phyloP scores from a whole-genome alignment of 2,113 vertebrate genomes.

The Emydura subglobosa region DNA sequence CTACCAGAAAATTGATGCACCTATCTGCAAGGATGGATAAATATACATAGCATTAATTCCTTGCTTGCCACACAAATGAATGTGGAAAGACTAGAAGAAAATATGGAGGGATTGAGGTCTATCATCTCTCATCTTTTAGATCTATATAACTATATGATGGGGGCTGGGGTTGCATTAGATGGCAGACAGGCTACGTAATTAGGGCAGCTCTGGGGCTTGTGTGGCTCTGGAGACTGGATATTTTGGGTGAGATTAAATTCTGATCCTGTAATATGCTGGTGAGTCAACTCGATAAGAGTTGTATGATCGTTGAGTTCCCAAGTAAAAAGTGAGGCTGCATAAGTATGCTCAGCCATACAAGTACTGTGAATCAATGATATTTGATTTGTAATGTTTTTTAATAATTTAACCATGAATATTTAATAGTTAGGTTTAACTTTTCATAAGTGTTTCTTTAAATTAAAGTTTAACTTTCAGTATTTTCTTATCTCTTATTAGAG shows the following conservation, averaged over 20 bases:
- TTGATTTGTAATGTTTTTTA: conserved; percentile 55
- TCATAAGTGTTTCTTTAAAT: conserved; percentile 67
- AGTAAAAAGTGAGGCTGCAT: background rate
- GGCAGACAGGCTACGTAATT: background rate
- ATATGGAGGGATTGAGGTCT: background rate
- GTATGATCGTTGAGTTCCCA: background rate
- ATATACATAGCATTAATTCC: conserved; percentile 57
- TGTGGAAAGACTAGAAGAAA: conserved; percentile 33
- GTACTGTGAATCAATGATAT: conserved; percentile 31
- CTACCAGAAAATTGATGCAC: conserved; percentile 46
- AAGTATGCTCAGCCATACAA: background rate
- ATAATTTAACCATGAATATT: conserved; percentile 76
- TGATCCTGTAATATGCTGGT: background rate
- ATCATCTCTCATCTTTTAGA: background rate
- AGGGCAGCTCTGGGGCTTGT: background rate
- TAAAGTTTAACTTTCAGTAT: conserved; percentile 62
- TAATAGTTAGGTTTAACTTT: conserved; percentile 65
- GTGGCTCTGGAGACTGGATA: background rate
- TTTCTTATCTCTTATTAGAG: conserved; percentile 63
- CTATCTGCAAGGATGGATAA: conserved; percentile 15
- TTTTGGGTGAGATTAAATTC: background rate
- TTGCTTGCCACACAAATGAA: background rate
- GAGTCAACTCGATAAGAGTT: background rate
- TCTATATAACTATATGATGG: background rate
- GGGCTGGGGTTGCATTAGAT: background rate